Evolutionary conservation across 2,888 invertebrate genomes (phyloP).

Genomic region (Anaspis maculata): DNA sequence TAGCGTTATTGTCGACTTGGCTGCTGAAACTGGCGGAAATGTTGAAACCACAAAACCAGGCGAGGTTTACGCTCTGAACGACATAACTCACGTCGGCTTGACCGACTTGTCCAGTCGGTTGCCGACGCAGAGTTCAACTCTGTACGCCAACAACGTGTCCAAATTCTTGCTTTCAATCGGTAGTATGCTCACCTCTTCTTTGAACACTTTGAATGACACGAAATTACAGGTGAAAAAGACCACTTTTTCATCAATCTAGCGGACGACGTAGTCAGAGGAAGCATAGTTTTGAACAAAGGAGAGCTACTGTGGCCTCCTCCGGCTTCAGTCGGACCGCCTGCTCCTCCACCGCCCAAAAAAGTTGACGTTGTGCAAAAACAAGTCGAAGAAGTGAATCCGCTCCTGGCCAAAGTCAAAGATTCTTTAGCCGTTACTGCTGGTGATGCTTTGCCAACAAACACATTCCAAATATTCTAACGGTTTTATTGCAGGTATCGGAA

Average conservation of each 20-base stretch:
- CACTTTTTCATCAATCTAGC: conserved; percentile 72
- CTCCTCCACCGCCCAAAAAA: conserved; percentile 39
- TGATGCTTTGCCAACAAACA: too few relatives aligned
- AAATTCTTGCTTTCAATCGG: conserved; percentile 78
- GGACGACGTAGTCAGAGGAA: conserved; percentile 81
- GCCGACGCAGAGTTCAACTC: conserved; percentile 77
- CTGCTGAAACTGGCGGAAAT: conserved; percentile 84
- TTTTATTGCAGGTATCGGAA: conserved; percentile 56
- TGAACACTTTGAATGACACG: background rate
- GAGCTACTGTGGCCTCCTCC: conserved; percentile 75
- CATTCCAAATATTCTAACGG: too few relatives aligned
- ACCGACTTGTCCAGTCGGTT: conserved; percentile 79
- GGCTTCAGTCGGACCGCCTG: conserved; percentile 47
- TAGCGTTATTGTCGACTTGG: conserved; percentile 82
- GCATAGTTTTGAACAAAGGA: conserved; percentile 69
- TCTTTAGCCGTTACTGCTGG: conserved; percentile 11
- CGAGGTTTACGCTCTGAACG: conserved; percentile 63
- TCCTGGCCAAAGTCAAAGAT: conserved; percentile 51
- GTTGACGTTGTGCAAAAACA: conserved; percentile 31
- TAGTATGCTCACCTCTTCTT: conserved; percentile 39
- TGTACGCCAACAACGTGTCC: conserved; percentile 87
- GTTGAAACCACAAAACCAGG: conserved; percentile 75
- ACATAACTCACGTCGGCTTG: conserved; percentile 76
- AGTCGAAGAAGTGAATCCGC: conserved; percentile 44
- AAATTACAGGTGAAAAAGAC: conserved; percentile 58